Base-by-base conservation (phyloP, 2,797 vertebrate genomes). In the Triplophysa bombifrons region DNA sequence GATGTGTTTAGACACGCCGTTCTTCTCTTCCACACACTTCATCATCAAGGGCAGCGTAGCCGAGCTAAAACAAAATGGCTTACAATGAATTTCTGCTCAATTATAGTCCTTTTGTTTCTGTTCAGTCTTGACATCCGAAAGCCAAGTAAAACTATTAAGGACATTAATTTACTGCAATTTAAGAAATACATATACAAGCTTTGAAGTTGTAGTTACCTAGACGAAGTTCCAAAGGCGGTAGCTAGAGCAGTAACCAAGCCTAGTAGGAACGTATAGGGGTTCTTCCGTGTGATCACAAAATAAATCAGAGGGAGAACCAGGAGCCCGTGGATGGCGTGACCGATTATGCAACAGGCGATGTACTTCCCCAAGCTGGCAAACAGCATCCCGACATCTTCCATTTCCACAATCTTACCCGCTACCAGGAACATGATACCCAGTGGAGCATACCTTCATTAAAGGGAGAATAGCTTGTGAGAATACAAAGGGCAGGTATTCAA, bases 341-440 rank as follows among this genome's bases (percentile, higher is more conserved):
- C 96, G 11, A 96, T 65, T 2, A 98, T 78, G 67, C 96, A 98
- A 90, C 95, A 96, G 79, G 92, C 91, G 27, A 97, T 95, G 81
- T 97, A 98, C 80, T 97, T 98, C 22, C 96, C 96, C 17, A 98
- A 90, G 63, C 91, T 93, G 84, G 93, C 83, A 53, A 98, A 97
- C 19, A 98, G 90, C 1, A 13, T 3, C 0, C 69, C 85, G 1
- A 96, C 93, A 0, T 97, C 87, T 0, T 95, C 90, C 94, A 96
- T 96, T 88, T 96, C 95, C 64, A 96, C 91, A 0, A 98, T 97
- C 91, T 98, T 96, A 27, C 93, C 87, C 0, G 96, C 95, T 38
- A 98, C 96, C 66, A 98, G 92, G 88, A 97, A 98, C 94, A 98
- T 92, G 88, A 98, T 97, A 90, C 96, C 96, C 30, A 97, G 0